phyloP scores from a whole-genome alignment of 2,113 vertebrate genomes.

The Rhineura floridana region DNA sequence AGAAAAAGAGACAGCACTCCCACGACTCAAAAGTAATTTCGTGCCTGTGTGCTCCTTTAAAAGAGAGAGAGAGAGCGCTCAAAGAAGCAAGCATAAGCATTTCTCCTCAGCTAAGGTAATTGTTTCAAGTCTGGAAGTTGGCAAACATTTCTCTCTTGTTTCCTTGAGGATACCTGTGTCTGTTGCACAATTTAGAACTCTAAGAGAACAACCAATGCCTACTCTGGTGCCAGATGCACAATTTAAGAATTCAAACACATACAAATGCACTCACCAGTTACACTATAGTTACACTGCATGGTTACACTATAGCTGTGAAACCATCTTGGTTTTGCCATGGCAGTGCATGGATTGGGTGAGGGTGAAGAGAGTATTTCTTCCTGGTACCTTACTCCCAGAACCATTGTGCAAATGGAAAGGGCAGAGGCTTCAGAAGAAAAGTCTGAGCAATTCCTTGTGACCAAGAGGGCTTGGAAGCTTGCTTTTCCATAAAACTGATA shows the following conservation, averaged over 20 bases:
- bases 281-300: neutral
- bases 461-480: neutral
- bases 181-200: neutral
- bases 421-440: neutral
- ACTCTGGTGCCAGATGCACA: neutral
- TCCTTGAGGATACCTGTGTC: neutral
- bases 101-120: neutral
- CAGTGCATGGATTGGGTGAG: neutral
- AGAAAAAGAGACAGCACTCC: neutral
- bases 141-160: neutral
- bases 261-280: neutral
- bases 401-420: neutral
- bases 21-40: neutral
- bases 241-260: neutral
- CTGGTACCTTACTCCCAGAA: neutral
- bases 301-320: neutral
- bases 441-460: neutral
- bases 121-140: conserved; percentile 17
- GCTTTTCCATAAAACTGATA: neutral
- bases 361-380: neutral
- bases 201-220: rapidly evolving
- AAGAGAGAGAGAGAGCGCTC: neutral
- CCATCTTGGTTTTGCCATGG: neutral
- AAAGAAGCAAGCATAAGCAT: conserved; percentile 16
- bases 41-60: neutral